Base-by-base conservation (phyloP, 2,797 vertebrate species). In the Ibycter americanus region DNA sequence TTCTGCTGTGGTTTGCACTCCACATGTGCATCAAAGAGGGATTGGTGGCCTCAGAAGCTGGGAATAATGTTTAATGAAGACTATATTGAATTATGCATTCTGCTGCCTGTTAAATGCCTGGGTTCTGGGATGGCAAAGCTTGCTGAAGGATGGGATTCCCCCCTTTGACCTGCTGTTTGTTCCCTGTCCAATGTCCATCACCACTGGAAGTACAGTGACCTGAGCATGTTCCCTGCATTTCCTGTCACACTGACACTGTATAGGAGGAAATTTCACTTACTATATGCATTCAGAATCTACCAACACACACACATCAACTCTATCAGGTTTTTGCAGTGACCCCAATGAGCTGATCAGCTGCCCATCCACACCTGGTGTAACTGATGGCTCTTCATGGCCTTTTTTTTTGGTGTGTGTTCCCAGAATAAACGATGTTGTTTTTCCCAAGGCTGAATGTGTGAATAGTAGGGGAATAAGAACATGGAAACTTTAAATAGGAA, bases 221-320 rank as follows among this genome's bases (percentile, higher is more conserved):
- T 54, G 95, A 68, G 6, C 62, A 18, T 1, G 34, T 62, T 91
- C 46, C 80, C 31, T 26, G 61, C 40, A 47, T 52, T 93, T 78
- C 49, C 80, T 0, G 0, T 89, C 52, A 8, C 4, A 3, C 63
- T 62, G 70, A 51, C 0, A 1, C 51, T 12, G 4, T 22, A 15
- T 6, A 46, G 66, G 49, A 82, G 87, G 92, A 91, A 63, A 90
- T 66, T 62, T 72, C 70, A 44, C n/a, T 92, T 82, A 6, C 16
- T 90, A 12, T 47, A 3, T 0, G 0, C 32, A 16, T 67, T 34
- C 59, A 83, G 52, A 40, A 44, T 54, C 38, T 68, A 18, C 34
- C 20, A n/a, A 9, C 31, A 9, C 23, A 5, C 8, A 9, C 19
- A 5, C 22, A 3, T 15, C 7, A 22, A 15, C 59, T 56, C n/a